A percentile compares a stretch with the other conserved stretches of the same genome.
These are phyloP conservation scores for Zhuqinia jingwanae DNA, from an alignment of 2,888 invertebrate species.

Conservation along the genomic window DNA sequence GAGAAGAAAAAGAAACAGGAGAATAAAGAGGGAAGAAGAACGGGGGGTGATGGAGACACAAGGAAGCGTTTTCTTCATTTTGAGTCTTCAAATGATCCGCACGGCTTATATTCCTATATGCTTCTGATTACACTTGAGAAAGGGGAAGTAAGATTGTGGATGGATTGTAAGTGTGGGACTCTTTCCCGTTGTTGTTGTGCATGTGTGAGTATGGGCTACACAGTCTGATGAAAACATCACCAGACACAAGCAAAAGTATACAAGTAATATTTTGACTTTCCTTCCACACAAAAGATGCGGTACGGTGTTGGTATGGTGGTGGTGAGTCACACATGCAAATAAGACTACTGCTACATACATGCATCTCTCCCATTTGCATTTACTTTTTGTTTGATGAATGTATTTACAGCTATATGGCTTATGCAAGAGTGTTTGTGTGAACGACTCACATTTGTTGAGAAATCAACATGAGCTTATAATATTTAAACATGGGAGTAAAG, in stretches of 20 bases:
- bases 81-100: constrained; percentile 36
- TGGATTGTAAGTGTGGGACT: background rate
- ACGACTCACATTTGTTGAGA: constrained; percentile 36
- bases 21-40: constrained; percentile 1
- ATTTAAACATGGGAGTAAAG: background rate
- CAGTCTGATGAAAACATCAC: constrained; percentile 9
- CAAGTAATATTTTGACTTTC: constrained; percentile 18
- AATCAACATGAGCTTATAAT: constrained; percentile 30
- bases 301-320: background rate
- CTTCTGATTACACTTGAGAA: constrained; percentile 50
- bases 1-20: constrained; percentile 18
- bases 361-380: too few species aligned
- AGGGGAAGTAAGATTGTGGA: constrained; percentile 55
- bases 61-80: constrained; percentile 34
- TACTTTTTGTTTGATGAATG: too few species aligned
- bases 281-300: constrained; percentile 25
- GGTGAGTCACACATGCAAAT: constrained; percentile 36
- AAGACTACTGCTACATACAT: background rate
- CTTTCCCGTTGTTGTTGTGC: background rate
- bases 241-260: constrained; percentile 14
- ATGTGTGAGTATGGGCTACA: constrained; percentile 6
- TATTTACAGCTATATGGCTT: background rate
- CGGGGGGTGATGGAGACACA: background rate
- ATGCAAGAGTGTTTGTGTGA: too few species aligned
- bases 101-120: constrained; percentile 11